Base-by-base conservation (phyloP, 1,140 invertebrate species). In the Drosophila sp. region DNA sequence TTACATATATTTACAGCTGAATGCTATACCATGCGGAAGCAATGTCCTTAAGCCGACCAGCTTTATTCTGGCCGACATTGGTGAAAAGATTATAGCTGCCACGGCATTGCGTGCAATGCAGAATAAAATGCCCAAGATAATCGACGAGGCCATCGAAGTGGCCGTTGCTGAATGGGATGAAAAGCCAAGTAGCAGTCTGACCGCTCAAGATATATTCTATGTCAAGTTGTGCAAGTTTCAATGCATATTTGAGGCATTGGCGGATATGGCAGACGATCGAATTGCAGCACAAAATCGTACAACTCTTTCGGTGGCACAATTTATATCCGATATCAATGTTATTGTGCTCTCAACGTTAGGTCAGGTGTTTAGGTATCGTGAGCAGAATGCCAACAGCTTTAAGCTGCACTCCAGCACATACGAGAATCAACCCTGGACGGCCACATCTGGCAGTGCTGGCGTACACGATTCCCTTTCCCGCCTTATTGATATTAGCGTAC, bases 31-130 rank as follows among this genome's bases (percentile, higher is more conserved):
- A 36, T 91, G 93, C 57, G 94, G 94, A 40, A 73, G 92, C 91
- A 50, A 90, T 61, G 62, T 89, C 13, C 45, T 94, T 1, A 94
- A 95, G 90, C 92, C 94, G 0, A 97, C 96, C 0, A 92, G 94
- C 7, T 93, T 94, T 36, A 92, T 96, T 11, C 92, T 97, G 9
- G 94, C 94, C 72, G 95, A 97, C 90, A 95, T 95, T 72, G 94
- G 94, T 8, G 96, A 97, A 91, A 97, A 97, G 91, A 93, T 97
- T 54, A 93, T 95, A 5, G 96, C 95, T 11, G 95, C 96, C 3
- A 92, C 95, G 7, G 93, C 95, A 0, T 92, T 91, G 14, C 79
- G 84, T 11, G 50, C 51, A 1, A 18, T 91, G 34, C 90, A 91
- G 16, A 57, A 13, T 48, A 92, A 87, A 43, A 34, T 66, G 57